These are phyloP conservation scores for Spilogale gracilis DNA, from an alignment of 2,113 vertebrate species.

Conservation along the genomic window DNA sequence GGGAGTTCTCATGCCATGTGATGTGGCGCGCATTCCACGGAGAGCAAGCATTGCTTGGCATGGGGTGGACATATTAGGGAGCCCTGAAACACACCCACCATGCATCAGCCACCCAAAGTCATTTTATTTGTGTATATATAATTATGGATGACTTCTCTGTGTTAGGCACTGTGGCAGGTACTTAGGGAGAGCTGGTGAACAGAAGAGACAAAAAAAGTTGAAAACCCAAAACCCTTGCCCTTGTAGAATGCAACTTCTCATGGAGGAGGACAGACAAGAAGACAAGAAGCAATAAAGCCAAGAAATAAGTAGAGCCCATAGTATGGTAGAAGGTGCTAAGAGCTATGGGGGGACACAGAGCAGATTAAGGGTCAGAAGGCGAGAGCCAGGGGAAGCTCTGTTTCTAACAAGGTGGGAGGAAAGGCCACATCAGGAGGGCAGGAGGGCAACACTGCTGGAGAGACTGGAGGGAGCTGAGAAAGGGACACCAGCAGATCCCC, in stretches of 20 bases:
- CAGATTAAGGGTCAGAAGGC: background rate
- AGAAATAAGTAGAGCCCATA: rapidly evolving
- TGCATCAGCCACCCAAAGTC: background rate
- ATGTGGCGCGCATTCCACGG: background rate
- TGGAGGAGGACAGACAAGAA: background rate
- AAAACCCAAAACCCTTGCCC: background rate
- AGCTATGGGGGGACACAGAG: too few relatives aligned
- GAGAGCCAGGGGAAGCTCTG: rapidly evolving
- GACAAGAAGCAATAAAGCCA: too few relatives aligned
- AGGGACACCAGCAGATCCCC: background rate
- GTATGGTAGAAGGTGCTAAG: rapidly evolving
- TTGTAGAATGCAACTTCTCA: background rate
- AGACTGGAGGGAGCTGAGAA: background rate
- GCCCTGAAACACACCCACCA: background rate
- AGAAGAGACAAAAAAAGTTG: background rate
- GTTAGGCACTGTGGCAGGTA: background rate
- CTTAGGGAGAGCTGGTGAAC: background rate
- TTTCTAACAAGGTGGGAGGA: background rate
- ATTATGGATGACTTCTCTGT: background rate
- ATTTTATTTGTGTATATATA: background rate
- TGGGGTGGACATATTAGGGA: rapidly evolving
- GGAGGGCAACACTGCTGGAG: background rate
- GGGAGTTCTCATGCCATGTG: rapidly evolving
- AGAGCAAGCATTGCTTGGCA: background rate
- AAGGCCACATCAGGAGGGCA: background rate